Percentiles rank a stretch among this genome's conserved stretches.
phyloP scores from a whole-genome alignment of 2,797 vertebrate genomes.

The Protonibea diacanthus region DNA sequence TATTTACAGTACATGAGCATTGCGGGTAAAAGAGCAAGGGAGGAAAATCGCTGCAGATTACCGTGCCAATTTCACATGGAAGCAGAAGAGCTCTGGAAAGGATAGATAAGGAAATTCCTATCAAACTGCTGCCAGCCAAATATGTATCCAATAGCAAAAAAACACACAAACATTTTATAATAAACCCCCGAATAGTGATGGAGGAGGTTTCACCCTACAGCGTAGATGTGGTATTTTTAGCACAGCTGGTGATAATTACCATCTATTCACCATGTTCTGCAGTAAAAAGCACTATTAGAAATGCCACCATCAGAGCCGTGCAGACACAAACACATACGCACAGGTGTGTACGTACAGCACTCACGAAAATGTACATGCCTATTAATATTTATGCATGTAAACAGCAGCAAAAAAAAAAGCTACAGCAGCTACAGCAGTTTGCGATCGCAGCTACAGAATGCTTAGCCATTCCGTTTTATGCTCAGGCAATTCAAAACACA shows the following conservation, averaged over 20 bases:
- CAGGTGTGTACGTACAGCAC: slow-evolving; percentile 15
- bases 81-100: slow-evolving; percentile 86
- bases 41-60: slow-evolving; percentile 86
- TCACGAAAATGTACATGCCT: slow-evolving; percentile 20
- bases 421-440: slow-evolving; percentile 22
- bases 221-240: slow-evolving; percentile 82
- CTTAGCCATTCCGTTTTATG: slow-evolving; percentile 28
- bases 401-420: slow-evolving; percentile 4
- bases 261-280: slow-evolving; percentile 76
- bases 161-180: slow-evolving; percentile 83
- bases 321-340: slow-evolving; percentile 31
- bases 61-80: slow-evolving; percentile 85
- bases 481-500: slow-evolving; percentile 31
- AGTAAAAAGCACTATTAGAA: slow-evolving; percentile 69
- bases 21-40: slow-evolving; percentile 78
- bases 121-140: slow-evolving; percentile 86
- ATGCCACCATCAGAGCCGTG: slow-evolving; percentile 70
- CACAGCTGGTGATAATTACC: slow-evolving; percentile 82
- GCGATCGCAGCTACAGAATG: slow-evolving; percentile 5
- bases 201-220: slow-evolving; percentile 84
- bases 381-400: slow-evolving; percentile 33
- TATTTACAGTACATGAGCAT: slow-evolving; percentile 83
- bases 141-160: slow-evolving; percentile 84
- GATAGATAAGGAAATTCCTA: slow-evolving; percentile 88
- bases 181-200: slow-evolving; percentile 81